phyloP scores from a whole-genome alignment of 1,140 invertebrate species.

The Sminthurides bifidus region DNA sequence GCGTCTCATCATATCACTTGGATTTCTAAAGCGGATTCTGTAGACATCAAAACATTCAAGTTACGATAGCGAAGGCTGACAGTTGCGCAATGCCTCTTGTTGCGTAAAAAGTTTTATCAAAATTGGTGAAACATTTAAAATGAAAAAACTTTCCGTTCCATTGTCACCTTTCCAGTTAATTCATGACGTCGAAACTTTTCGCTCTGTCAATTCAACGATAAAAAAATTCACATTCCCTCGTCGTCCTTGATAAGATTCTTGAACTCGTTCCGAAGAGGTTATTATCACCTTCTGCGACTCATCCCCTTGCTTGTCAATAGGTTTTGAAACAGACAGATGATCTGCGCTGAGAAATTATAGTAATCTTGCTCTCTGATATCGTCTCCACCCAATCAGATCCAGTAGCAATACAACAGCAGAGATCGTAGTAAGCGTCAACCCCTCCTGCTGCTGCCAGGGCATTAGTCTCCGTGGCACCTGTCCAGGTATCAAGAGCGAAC shows the following conservation, averaged over 20 bases:
- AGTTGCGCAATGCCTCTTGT: background rate
- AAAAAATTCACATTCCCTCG: constrained; percentile 2
- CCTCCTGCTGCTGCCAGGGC: too few species aligned
- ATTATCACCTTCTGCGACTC: background rate
- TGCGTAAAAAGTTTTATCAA: background rate
- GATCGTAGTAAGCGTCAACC: too few species aligned
- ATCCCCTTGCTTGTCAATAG: background rate
- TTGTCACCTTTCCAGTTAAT: background rate
- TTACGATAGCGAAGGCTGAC: background rate
- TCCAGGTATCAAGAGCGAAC: too few species aligned
- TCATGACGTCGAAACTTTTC: background rate
- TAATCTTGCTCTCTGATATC: too few species aligned
- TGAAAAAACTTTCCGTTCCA: background rate
- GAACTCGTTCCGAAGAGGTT: background rate
- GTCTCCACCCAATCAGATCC: too few species aligned
- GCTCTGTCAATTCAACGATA: background rate
- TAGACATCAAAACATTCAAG: too few species aligned
- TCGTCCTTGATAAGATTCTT: constrained; percentile 8
- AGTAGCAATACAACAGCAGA: too few species aligned
- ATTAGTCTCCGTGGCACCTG: too few species aligned
- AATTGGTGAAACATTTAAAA: too few species aligned
- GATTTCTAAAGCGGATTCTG: too few species aligned
- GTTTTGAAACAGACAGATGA: background rate
- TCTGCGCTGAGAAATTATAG: background rate
- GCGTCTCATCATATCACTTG: too few species aligned